Conservation (phyloP, 2,888 invertebrate species). For the Eugnorisma glareosa region DNA sequence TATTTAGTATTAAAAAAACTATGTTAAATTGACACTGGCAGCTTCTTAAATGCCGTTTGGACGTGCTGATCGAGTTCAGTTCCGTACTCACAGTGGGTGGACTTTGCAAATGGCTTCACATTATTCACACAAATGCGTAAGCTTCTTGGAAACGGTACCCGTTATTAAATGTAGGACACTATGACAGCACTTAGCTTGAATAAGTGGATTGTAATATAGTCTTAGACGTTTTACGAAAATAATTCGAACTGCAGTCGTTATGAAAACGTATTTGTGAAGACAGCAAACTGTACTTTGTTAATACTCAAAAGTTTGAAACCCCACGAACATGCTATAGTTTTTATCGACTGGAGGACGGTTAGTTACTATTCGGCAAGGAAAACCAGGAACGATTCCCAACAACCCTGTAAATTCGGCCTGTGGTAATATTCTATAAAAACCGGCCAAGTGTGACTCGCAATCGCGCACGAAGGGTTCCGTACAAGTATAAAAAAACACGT, state of each 20-base stretch:
- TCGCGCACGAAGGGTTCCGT: too few species aligned
- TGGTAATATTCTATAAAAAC: neutral
- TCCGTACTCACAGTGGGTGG: conserved; percentile 2
- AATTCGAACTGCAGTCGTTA: neutral
- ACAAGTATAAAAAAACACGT: too few species aligned
- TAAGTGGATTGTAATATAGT: neutral
- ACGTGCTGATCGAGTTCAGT: neutral
- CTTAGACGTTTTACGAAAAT: neutral
- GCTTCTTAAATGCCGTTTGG: neutral
- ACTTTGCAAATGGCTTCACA: conserved; percentile 13
- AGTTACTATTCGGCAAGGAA: neutral
- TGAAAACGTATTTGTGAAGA: neutral
- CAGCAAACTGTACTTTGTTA: neutral
- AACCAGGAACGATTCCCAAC: neutral
- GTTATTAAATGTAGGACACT: conserved; percentile 26
- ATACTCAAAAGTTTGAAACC: neutral
- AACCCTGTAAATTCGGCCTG: neutral
- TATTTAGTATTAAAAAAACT: neutral
- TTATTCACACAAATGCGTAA: conserved; percentile 23
- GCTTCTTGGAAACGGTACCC: conserved; percentile 23
- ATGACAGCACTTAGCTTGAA: conserved; percentile 4
- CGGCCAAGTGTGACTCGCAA: too few species aligned
- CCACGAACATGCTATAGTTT: neutral
- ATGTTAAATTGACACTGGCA: neutral
- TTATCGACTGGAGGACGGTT: neutral